Conservation (phyloP, 2,797 vertebrate species). For the Australoheros facetus region DNA sequence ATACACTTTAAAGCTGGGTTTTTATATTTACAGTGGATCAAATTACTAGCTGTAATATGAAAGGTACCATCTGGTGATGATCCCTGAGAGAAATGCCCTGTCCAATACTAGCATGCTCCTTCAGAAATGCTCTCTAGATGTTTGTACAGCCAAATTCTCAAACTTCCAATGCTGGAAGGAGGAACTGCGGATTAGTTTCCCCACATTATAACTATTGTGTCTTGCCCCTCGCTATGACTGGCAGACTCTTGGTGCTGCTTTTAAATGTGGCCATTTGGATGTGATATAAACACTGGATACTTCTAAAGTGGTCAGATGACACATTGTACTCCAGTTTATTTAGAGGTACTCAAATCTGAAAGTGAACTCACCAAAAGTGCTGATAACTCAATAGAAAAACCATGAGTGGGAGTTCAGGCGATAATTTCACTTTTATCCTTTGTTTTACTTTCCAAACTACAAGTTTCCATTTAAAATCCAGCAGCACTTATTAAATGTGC, state of each 20-base stretch:
- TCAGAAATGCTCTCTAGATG: background rate
- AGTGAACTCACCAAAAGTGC: background rate
- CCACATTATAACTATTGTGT: background rate
- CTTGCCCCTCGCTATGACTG: background rate
- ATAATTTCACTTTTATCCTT: background rate
- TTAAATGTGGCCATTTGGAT: background rate
- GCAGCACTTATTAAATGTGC: background rate
- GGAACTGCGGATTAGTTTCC: background rate
- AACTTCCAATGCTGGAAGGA: background rate
- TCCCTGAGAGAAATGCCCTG: background rate
- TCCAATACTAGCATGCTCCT: background rate
- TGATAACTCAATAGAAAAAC: background rate
- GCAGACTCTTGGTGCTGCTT: background rate
- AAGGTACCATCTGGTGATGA: background rate
- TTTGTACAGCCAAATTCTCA: background rate
- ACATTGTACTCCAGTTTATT: background rate
- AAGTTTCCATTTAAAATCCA: too few species aligned
- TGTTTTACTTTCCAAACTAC: background rate
- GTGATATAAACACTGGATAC: background rate
- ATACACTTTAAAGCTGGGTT: background rate
- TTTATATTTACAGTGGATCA: background rate
- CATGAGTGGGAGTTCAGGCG: background rate
- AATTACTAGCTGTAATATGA: background rate
- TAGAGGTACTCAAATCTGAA: background rate
- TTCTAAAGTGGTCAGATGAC: background rate